Conservation (phyloP, 30 jellyfish, hydroid and myxozoan species). For the Aurelia sp. region DNA sequence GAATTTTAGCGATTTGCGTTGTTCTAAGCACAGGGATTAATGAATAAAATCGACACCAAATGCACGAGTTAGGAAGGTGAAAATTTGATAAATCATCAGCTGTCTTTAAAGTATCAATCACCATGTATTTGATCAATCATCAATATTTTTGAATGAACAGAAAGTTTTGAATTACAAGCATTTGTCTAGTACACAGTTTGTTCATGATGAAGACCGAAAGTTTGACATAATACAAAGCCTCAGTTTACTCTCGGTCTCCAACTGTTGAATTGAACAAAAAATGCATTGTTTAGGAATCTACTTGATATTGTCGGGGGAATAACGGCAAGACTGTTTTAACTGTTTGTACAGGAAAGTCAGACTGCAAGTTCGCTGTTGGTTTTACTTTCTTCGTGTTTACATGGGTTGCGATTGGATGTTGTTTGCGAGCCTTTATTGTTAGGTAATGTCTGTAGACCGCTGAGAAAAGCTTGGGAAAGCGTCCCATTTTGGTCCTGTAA, state of each 20-base stretch:
- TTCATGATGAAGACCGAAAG: too few relatives aligned
- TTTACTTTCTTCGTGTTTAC: slow-evolving; percentile 10
- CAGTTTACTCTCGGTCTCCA: slow-evolving; percentile 11
- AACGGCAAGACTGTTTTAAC: slow-evolving; percentile 27
- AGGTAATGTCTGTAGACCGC: slow-evolving; percentile 44
- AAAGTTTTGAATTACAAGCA: too few relatives aligned
- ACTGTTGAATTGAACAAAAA: slow-evolving; percentile 7
- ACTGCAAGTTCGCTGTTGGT: not conserved
- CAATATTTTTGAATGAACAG: too few relatives aligned
- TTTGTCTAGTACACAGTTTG: too few relatives aligned
- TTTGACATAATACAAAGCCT: not conserved
- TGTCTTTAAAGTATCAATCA: too few relatives aligned
- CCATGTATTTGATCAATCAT: too few relatives aligned
- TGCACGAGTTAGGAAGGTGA: too few relatives aligned
- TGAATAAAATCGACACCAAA: too few relatives aligned
- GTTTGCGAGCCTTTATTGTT: not conserved
- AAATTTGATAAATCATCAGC: too few relatives aligned
- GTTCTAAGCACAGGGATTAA: too few relatives aligned
- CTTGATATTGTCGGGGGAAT: slow-evolving; percentile 10
- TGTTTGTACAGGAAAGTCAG: slow-evolving; percentile 27
- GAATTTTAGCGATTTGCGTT: too few relatives aligned
- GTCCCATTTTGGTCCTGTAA: not conserved
- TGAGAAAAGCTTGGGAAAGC: slow-evolving; percentile 11
- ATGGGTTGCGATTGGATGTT: slow-evolving; percentile 35
- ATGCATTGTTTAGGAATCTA: slow-evolving; percentile 10